Percentiles rank a stretch among this genome's conserved stretches.
Evolutionary conservation across 2,113 vertebrate species (phyloP).

Genomic region (Todiramphus chloris): DNA sequence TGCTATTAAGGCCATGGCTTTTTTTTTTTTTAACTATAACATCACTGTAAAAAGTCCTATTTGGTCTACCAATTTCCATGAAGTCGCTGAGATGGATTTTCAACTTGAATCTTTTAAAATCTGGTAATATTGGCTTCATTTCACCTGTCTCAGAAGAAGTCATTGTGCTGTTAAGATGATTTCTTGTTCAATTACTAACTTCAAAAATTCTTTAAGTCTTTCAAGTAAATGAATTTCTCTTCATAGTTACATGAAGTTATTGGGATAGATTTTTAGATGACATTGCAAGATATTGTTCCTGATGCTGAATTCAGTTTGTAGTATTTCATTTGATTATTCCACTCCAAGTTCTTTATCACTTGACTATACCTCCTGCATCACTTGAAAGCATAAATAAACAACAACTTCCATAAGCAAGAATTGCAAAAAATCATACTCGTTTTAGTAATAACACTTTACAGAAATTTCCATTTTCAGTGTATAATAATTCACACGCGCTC

Average conservation of each 20-base stretch:
- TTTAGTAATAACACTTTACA: background rate
- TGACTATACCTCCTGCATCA: background rate
- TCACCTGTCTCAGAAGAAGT: background rate
- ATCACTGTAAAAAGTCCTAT: background rate
- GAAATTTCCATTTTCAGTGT: conserved; percentile 5
- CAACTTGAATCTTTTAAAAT: background rate
- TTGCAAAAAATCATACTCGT: conserved; percentile 5
- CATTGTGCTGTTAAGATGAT: background rate
- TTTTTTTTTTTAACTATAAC: no score
- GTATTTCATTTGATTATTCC: background rate
- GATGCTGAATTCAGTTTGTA: background rate
- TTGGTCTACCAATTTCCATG: background rate
- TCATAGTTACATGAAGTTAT: background rate
- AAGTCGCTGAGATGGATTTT: background rate
- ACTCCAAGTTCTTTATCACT: background rate
- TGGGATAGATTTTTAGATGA: background rate
- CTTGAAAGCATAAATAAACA: conserved; percentile 17
- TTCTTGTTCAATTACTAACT: background rate
- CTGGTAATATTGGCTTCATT: background rate
- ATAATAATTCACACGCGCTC: background rate
- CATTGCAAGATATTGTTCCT: background rate
- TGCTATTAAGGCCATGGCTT: background rate
- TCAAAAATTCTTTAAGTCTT: background rate
- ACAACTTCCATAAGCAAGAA: background rate
- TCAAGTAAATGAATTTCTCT: background rate